These are phyloP conservation scores for Motacilla tschutschensis DNA, from an alignment of 2,113 vertebrate genomes.

Conservation along the genomic window DNA sequence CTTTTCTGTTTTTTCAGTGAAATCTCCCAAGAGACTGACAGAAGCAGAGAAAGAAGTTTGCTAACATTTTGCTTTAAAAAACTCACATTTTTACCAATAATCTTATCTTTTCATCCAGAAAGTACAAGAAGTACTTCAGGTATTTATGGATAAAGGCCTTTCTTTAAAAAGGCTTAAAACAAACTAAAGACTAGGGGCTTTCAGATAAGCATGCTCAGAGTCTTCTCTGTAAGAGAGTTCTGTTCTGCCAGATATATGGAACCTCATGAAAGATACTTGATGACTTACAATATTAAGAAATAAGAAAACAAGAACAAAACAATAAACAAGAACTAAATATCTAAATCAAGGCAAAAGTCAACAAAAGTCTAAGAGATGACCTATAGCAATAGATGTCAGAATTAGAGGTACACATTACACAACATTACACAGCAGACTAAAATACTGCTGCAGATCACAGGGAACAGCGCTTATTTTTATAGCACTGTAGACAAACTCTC, in stretches of 20 bases:
- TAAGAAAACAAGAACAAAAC: too few relatives aligned
- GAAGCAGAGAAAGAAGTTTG: not conserved
- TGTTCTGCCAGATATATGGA: not conserved
- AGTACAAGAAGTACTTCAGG: not conserved
- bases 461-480: not conserved
- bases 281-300: not conserved
- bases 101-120: not conserved
- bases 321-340: not conserved
- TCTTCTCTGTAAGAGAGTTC: not conserved
- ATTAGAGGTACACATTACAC: not conserved
- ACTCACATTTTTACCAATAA: rapidly evolving
- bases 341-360: not conserved
- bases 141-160: not conserved
- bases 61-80: not conserved
- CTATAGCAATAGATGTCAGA: not conserved
- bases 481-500: not conserved
- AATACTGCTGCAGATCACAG: not conserved
- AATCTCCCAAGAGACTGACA: not conserved
- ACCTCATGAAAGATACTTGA: not conserved
- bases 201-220: not conserved
- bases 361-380: not conserved
- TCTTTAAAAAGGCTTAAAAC: not conserved
- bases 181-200: not conserved
- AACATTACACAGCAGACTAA: not conserved
- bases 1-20: not conserved